A percentile compares a stretch with the other conserved stretches of the same genome.
Conservation (phyloP, 2,888 invertebrate species). For the Nomada fabriciana region DNA sequence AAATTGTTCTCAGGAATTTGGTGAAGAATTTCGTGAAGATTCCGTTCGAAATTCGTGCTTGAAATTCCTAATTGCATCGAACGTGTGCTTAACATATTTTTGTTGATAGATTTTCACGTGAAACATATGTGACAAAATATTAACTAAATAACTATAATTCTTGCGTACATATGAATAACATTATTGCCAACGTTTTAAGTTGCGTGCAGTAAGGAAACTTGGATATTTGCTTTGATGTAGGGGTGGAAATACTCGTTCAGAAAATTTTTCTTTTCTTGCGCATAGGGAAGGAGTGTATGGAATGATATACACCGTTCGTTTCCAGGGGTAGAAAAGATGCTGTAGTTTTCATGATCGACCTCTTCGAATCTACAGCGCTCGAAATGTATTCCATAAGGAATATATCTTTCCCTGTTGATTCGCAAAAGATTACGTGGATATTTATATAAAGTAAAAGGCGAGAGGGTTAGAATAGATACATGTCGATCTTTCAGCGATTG, state of each 20-base stretch:
- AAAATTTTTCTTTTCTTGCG: conserved; percentile 1
- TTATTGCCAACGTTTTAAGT: not conserved
- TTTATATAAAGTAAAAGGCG: conserved; percentile 27
- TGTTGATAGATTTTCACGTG: not conserved
- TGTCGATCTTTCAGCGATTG: not conserved
- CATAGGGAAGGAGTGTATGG: not conserved
- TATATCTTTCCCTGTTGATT: conserved; percentile 23
- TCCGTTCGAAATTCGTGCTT: not conserved
- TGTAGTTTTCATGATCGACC: conserved; percentile 1
- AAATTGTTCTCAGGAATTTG: conserved; percentile 21
- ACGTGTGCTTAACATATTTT: not conserved
- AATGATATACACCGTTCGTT: conserved; percentile 1
- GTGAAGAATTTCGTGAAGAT: not conserved
- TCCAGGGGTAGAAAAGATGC: conserved; percentile 13
- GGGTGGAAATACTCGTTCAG: conserved; percentile 14
- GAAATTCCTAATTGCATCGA: not conserved
- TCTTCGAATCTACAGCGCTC: conserved; percentile 16
- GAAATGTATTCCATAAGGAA: conserved; percentile 4
- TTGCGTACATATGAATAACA: not conserved
- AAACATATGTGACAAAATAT: not conserved
- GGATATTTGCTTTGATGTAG: conserved; percentile 20
- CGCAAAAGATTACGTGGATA: conserved; percentile 17
- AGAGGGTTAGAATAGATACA: not conserved
- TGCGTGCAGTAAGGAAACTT: not conserved
- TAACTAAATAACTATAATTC: not conserved